Percentiles rank a stretch among this genome's conserved stretches.
phyloP scores from a whole-genome alignment of 1,140 invertebrate species.

The Nebria ingens region DNA sequence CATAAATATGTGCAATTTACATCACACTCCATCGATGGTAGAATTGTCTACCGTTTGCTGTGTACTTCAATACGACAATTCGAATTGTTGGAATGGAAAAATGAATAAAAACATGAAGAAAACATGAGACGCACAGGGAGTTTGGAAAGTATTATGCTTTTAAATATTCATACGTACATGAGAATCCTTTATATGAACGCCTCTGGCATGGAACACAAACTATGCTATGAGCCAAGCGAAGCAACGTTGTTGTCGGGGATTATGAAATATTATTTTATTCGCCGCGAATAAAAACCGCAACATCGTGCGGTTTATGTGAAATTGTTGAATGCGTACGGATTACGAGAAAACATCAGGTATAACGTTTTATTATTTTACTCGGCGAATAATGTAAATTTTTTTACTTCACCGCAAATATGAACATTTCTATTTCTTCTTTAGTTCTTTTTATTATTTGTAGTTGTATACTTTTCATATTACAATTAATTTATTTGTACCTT shows the following conservation, averaged over 20 bases:
- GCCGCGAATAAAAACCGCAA: neutral
- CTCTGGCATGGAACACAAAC: neutral
- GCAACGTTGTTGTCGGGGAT: neutral
- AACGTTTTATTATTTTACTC: slow-evolving; percentile 3
- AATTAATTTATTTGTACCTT: no score
- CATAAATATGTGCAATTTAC: no score
- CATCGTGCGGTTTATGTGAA: neutral
- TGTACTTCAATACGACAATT: no score
- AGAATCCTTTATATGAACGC: neutral
- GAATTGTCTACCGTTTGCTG: no score
- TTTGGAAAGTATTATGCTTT: slow-evolving; percentile 1
- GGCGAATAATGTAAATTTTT: no score
- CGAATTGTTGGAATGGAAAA: no score
- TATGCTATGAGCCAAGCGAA: no score
- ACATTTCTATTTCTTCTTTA: no score
- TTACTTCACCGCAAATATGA: no score
- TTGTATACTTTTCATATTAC: no score
- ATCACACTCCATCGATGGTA: no score
- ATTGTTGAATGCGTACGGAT: neutral
- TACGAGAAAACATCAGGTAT: neutral
- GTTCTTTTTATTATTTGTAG: no score
- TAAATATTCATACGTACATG: slow-evolving; percentile 9
- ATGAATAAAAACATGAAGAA: neutral
- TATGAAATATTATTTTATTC: slow-evolving; percentile 10
- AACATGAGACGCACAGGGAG: neutral